Evolutionary conservation across 1,140 invertebrate genomes (phyloP).

Genomic region (Anoplolepis gracilipes): DNA sequence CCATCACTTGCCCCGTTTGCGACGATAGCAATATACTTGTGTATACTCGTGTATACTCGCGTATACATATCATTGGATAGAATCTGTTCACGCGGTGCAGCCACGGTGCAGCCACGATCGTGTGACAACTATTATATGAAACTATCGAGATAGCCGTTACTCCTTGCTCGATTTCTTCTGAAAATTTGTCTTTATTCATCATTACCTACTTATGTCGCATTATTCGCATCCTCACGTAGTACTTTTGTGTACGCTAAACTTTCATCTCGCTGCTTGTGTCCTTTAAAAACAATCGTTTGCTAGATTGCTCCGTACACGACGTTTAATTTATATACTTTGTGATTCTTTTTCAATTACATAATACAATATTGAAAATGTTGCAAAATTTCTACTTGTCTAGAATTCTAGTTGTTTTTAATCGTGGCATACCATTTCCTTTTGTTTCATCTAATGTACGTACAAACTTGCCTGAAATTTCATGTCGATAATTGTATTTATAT

Average conservation of each 20-base stretch:
- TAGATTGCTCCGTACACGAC: background rate
- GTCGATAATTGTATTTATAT: constrained; percentile 10
- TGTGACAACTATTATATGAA: no score
- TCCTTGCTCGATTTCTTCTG: background rate
- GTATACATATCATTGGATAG: constrained; percentile 1
- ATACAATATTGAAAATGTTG: background rate
- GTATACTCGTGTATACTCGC: no score
- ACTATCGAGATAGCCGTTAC: background rate
- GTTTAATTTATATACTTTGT: background rate
- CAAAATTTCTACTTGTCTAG: background rate
- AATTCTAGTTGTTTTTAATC: no score
- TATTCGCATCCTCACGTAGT: background rate
- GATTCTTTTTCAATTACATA: background rate
- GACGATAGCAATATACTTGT: background rate
- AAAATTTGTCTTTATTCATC: background rate
- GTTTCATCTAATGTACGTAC: background rate
- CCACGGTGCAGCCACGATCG: background rate
- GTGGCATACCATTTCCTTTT: no score
- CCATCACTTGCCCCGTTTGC: background rate
- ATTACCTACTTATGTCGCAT: background rate
- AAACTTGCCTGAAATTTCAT: background rate
- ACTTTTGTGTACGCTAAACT: no score
- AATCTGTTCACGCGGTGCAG: background rate
- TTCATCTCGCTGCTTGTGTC: background rate
- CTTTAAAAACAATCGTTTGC: constrained; percentile 47